Base-by-base conservation (phyloP, 2,888 invertebrate species). In the Aelia acuminata region DNA sequence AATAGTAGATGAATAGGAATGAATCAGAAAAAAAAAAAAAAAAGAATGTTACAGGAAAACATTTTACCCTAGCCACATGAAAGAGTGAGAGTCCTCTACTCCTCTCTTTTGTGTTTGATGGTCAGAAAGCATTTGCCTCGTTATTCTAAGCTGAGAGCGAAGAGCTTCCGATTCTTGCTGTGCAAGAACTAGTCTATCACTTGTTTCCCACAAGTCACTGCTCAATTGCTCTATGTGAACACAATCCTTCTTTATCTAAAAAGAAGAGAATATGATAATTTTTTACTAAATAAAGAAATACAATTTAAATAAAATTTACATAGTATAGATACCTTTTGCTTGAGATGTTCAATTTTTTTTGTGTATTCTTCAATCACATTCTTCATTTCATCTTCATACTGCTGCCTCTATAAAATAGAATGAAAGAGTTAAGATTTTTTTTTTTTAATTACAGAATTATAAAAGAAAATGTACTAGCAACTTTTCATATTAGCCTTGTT, bases 331-430 rank as follows among this genome's bases (percentile, higher is more conserved):
- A 93, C 93, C 89, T 94, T 94, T n/a, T 93, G 93, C 84, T 93
- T 93, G 91, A 92, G 88, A 91, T 92, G 70, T 90, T 91, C 89
- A 91, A 93, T 87, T 91, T 92, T 80, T 91, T 90, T 89, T 92
- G 92, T 91, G 92, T 91, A 90, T 91, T 92, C 84, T 35, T 89
- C 84, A 90, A 91, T 75, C 94, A 93, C 84, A n/a, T 93, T 93
- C 91, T 95, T 94, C 89, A 95, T 93, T 91, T 95, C 95, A 90
- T 95, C 95, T 90, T 94, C 94, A 91, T 94, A 95, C 18, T 95
- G 63, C 35, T 91, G 15, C 90, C 88, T 92, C 92, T 93, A 92
- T 92, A 89, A 0, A 53, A 7, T 5, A 86, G 10, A 39, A 43
- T 22, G 43, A 80, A 80, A 1, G 20, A 15, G 31, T 22, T 7